Evolutionary conservation across 2,113 vertebrate species (phyloP).

Genomic region (Bambusicola thoracicus): DNA sequence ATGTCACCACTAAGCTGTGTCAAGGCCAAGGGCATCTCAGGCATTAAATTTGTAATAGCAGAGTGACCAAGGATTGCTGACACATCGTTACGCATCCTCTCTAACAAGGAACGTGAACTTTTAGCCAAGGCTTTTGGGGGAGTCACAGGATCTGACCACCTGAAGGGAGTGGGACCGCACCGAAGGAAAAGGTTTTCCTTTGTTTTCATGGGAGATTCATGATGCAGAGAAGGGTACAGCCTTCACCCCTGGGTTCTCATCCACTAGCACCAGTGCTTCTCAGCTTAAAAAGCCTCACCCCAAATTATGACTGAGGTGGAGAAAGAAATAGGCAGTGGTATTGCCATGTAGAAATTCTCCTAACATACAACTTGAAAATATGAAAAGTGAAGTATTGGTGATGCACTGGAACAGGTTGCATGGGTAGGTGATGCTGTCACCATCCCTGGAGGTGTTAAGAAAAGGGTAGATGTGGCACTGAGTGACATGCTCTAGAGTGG

Average conservation of each 20-base stretch:
- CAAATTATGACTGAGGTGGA: background rate
- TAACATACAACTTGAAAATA: too few species aligned
- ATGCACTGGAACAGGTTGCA: too few species aligned
- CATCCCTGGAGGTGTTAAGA: too few species aligned
- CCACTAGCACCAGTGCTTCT: accelerated
- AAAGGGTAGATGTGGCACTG: too few species aligned
- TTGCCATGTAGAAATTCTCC: background rate
- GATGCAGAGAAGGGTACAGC: background rate
- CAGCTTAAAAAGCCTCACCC: background rate
- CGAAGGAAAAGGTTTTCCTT: background rate
- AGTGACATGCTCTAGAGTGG: too few species aligned
- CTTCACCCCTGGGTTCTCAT: background rate
- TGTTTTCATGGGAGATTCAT: background rate
- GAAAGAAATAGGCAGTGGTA: background rate
- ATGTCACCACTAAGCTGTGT: background rate
- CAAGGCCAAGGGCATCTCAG: background rate
- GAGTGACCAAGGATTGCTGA: slow-evolving; percentile 4
- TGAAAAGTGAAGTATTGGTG: too few species aligned
- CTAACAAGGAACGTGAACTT: accelerated
- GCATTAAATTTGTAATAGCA: background rate
- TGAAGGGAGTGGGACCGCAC: background rate
- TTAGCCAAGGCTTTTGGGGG: background rate
- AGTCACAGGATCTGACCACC: background rate
- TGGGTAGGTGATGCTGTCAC: too few species aligned
- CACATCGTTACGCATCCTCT: background rate